Evolutionary conservation across 37 sponge, comb jelly and placozoan genomes (phyloP).

Genomic region (Lycopodina hypogea): DNA sequence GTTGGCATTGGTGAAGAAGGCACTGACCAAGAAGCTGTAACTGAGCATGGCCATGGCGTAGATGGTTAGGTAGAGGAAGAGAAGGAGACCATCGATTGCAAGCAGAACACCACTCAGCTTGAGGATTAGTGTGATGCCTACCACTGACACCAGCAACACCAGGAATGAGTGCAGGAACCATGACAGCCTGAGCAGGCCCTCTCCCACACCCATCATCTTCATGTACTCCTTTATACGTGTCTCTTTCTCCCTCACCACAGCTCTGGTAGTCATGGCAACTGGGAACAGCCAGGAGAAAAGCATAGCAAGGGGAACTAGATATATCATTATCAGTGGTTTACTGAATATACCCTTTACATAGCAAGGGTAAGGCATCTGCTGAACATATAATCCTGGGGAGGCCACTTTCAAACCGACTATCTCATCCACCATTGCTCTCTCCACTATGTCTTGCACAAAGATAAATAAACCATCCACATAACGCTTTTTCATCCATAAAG

Average conservation of each 20-base stretch:
- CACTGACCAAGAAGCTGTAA: slow-evolving; percentile 68
- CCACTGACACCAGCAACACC: slow-evolving; percentile 36
- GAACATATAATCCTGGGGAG: slow-evolving; percentile 81
- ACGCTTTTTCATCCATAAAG: slow-evolving; percentile 22
- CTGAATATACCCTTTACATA: slow-evolving; percentile 69
- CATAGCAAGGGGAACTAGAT: slow-evolving; percentile 71
- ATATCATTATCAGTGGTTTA: slow-evolving; percentile 10
- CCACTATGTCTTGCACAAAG: slow-evolving; percentile 77
- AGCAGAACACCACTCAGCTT: slow-evolving; percentile 75
- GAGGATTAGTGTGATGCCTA: slow-evolving; percentile 78
- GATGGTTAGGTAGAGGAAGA: slow-evolving; percentile 56
- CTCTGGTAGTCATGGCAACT: slow-evolving; percentile 74
- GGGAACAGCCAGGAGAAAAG: slow-evolving; percentile 86
- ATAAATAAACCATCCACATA: slow-evolving; percentile 45
- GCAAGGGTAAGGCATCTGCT: slow-evolving; percentile 98
- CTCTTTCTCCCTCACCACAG: slow-evolving; percentile 85
- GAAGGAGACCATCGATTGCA: slow-evolving; percentile 33
- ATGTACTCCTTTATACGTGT: slow-evolving; percentile 59
- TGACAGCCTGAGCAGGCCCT: too few species aligned
- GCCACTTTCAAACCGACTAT: slow-evolving; percentile 28
- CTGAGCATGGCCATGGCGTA: slow-evolving; percentile 50
- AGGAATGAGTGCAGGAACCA: slow-evolving; percentile 43
- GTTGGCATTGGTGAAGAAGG: slow-evolving; percentile 87
- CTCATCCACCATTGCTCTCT: slow-evolving; percentile 75
- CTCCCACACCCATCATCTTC: slow-evolving; percentile 87